These are phyloP conservation scores for Procambarus clarkii DNA, from an alignment of 1,140 invertebrate species.

Conservation along the genomic window DNA sequence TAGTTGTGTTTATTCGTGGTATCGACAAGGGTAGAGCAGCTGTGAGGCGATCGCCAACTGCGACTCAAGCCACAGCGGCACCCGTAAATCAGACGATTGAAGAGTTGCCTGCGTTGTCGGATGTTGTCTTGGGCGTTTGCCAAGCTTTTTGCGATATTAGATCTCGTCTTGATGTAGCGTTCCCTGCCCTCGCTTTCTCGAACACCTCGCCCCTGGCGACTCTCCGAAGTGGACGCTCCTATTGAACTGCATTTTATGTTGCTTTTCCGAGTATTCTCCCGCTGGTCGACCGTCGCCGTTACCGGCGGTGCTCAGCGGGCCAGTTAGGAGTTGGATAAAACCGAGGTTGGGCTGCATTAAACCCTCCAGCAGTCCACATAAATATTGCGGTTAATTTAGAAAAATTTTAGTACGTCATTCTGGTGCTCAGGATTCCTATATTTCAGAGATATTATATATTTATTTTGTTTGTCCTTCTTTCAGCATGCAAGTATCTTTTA, in stretches of 20 bases:
- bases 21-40: neutral
- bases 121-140: constrained; percentile 66
- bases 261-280: neutral
- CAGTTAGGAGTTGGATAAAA: constrained; percentile 13
- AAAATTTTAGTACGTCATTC: constrained; percentile 17
- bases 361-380: constrained; percentile 32
- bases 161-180: constrained; percentile 58
- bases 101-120: constrained; percentile 55
- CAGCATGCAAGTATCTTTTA: too few relatives aligned
- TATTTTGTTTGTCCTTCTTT: too few relatives aligned
- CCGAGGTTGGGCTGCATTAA: constrained; percentile 23
- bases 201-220: neutral
- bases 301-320: neutral
- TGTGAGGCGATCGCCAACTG: neutral
- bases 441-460: neutral
- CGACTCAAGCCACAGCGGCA: neutral
- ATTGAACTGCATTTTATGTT: neutral
- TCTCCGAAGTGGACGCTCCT: neutral
- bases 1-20: constrained; percentile 44
- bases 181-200: constrained; percentile 18
- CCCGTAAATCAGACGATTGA: constrained; percentile 52
- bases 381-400: constrained; percentile 48
- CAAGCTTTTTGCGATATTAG: constrained; percentile 69
- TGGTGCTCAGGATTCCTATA: constrained; percentile 10
- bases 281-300: neutral